Conservation (phyloP, 2,888 invertebrate species). For the Tholera decimalis region DNA sequence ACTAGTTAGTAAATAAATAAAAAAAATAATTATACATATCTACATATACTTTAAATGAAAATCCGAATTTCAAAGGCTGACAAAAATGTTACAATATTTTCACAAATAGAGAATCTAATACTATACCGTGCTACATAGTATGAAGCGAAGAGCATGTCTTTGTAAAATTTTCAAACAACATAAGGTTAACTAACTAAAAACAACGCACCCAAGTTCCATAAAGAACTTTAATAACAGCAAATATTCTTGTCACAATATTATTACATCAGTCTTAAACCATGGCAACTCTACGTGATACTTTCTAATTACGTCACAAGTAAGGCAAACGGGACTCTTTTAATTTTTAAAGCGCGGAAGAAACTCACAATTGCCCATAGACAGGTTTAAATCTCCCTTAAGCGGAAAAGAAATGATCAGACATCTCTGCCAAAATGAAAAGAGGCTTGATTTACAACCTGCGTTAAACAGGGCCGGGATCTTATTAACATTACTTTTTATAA, state of each 20-base stretch:
- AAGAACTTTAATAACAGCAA: constrained; percentile 34
- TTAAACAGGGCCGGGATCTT: constrained; percentile 86
- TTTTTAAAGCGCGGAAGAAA: constrained; percentile 72
- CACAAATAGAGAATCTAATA: background rate
- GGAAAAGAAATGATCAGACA: constrained; percentile 88
- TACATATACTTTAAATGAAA: too few species aligned
- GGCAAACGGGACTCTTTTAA: constrained; percentile 67
- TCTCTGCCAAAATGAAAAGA: constrained; percentile 87
- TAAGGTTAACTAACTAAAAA: constrained; percentile 1
- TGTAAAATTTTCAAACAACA: background rate
- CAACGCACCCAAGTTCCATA: background rate
- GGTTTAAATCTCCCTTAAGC: constrained; percentile 83
- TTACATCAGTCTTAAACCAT: constrained; percentile 28
- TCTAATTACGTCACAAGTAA: constrained; percentile 43
- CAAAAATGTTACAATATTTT: too few species aligned
- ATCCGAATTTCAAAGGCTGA: too few species aligned
- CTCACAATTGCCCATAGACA: constrained; percentile 84
- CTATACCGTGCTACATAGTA: too few species aligned
- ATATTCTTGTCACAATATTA: constrained; percentile 14
- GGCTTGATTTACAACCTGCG: constrained; percentile 87
- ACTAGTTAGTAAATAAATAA: too few species aligned
- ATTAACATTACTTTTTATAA: constrained; percentile 91
- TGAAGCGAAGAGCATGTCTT: background rate
- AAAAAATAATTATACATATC: too few species aligned
- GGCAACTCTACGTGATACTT: constrained; percentile 41